Base-by-base conservation (phyloP, 1,140 invertebrate genomes). In the Cecropterus lyciades region DNA sequence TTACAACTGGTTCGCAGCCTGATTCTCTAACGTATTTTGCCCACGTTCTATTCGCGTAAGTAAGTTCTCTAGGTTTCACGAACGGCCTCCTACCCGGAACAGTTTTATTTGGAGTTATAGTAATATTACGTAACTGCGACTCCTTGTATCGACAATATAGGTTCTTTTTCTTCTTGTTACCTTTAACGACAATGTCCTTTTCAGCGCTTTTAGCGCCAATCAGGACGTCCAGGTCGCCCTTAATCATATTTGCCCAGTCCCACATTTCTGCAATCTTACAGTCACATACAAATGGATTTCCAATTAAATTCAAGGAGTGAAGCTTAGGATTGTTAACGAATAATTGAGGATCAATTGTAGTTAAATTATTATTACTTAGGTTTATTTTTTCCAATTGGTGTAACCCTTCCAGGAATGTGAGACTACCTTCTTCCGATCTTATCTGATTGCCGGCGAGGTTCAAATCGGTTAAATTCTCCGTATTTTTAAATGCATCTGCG, bases 21-120 rank as follows among this genome's bases (percentile, higher is more conserved):
- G 95, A 95, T 78, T 96, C 95, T 40, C 95, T 89, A 0, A 95
- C 94, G 70, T 95, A 96, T 77, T 95, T 95, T 0, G 95, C 95
- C 95, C 95, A 96, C 0, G 95, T 96, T 71, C 95, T 93, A 67
- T 94, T 94, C 0, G 93, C 87, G 9, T 93, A 93, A 0, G 93
- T 93, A 3, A 94, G 65, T 68, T 94, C 93, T 48, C 93, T 92
- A 1, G 92, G 92, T 42, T 94, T 93, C 1, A 93, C 85, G 37
- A 94, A 93, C 2, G 94, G 93, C 59, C 93, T 93, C 62, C 93
- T 86, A 3, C 93, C 93, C 0, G 92, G 80, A 0, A 92, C 92
- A 9, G 85, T 91, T 49, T 92, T 92, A 64, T 93, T 95, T 1
- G 92, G 83, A 0, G 72, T 74, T 2, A 92, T 86, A 10, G 92